Evolutionary conservation across 1,140 invertebrate genomes (phyloP), one percentile per base, ranked within the genome.

Genomic region (Papilio polyxenes): DNA sequence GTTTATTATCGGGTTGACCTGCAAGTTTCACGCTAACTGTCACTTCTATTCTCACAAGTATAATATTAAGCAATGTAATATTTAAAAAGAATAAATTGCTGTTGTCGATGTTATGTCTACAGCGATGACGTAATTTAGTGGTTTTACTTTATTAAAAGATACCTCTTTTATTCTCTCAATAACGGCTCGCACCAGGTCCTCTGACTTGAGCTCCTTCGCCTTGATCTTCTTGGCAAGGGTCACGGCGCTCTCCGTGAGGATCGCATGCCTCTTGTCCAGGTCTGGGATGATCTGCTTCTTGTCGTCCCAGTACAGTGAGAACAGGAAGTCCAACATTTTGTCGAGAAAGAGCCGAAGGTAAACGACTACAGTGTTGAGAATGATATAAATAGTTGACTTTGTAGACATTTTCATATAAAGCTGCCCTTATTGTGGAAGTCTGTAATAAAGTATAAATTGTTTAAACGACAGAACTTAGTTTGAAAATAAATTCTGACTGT

Each of bases 131-230:
- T 49, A 49, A 49, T 8, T 51, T 0, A 3, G 49, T 11, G 1
- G 10, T 53, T 53, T 53, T 5, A 15, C 5, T 15, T 0, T 5
- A n/a, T n/a, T 2, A 20, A 56, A 59, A n/a, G 17, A n/a, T 84
- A 98, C 96, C 92, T 97, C 95, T 88, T 97, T 96, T 74, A 98
- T 98, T 85, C 98, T 95, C 49, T 97, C 95, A 81, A 98, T 97
- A 87, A 96, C 97, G 7, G 96, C 95, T 85, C 94, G 95, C 0
- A 98, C 97, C 15, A 98, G 96, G 85, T 96, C 95, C 90, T 97
- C 97, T 15, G 96, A 96, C 65, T 95, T 96, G 20, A 97, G 75
- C 87, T 96, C 90, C 80, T 95, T 95, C 31, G 95, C 93, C 86
- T 95, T 95, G 62, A 98, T 97, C 92, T 96, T 96, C 83, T 93